Percentiles rank a stretch among this genome's conserved stretches.
These are phyloP conservation scores for Beroe forskalii DNA, from an alignment of 37 sponge, comb jelly and placozoan species.

Conservation along the genomic window DNA sequence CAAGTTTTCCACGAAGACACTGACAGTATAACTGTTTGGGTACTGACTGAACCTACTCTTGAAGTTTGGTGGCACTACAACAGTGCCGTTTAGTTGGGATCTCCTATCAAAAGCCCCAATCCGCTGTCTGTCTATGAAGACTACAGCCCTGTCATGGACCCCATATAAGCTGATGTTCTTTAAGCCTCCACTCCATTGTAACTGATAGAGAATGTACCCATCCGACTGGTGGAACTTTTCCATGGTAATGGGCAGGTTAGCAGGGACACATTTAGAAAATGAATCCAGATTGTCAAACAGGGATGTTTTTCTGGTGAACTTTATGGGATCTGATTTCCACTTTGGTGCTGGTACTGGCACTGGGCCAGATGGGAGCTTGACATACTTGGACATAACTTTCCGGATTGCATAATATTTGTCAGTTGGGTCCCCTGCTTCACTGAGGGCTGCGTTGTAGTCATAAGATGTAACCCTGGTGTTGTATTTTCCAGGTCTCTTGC, in stretches of 20 bases:
- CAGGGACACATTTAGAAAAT: neutral
- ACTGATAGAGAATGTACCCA: neutral
- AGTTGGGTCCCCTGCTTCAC: slow-evolving; percentile 57
- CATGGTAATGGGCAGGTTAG: neutral
- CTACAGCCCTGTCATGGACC: slow-evolving; percentile 14
- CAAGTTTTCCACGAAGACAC: slow-evolving; percentile 80
- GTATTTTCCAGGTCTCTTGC: neutral
- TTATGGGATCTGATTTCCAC: neutral
- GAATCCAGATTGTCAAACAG: neutral
- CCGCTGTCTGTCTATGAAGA: neutral
- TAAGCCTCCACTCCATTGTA: neutral
- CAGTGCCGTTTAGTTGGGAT: neutral
- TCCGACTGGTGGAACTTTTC: slow-evolving; percentile 5
- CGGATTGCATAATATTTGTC: slow-evolving; percentile 22
- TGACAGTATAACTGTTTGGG: neutral
- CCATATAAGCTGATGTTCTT: neutral
- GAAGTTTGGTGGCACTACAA: neutral
- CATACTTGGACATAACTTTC: slow-evolving; percentile 36
- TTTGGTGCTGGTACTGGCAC: neutral
- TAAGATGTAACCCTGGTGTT: slow-evolving; percentile 29
- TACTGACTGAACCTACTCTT: neutral
- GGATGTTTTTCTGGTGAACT: neutral
- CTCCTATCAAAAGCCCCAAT: neutral
- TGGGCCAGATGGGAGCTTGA: neutral
- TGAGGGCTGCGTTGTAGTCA: slow-evolving; percentile 59